Evolutionary conservation across 2,888 invertebrate species (phyloP), one percentile per base, ranked within the genome.

Genomic region (Timema cristinae): DNA sequence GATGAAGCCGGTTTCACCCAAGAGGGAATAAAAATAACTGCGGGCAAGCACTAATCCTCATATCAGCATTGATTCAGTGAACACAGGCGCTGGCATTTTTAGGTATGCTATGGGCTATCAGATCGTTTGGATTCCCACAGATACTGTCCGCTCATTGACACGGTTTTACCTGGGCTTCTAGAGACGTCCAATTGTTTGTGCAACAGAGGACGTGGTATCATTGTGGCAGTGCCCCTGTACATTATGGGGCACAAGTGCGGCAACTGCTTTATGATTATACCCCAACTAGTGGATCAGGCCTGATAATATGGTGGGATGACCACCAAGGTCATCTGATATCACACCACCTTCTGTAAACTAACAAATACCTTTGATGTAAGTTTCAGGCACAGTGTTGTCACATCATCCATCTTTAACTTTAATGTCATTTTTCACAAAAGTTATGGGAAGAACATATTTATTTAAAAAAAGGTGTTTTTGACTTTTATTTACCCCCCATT

Each of bases 1-100:
- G 68, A 68, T 50, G 68, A 68, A 68, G 68, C 15, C 6, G n/a
- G 50, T 50, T 68, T 68, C 51, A 50, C 68, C 50, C 10, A n/a
- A 13, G 51, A 68, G 50, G 51, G 68, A 50, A 51, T 50, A 5
- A 6, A 16, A n/a, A 68, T 5, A 51, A 16, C 50, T 68, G 50
- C 50, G 0, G 68, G 15, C 51, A 50, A 16, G 48, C 16, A 50
- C 13, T 13, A 68, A 68, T n/a, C 59, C 9, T 59, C n/a, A 8
- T 59, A 59, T 59, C 59, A 59, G 15, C n/a, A 59, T 8, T n/a
- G 13, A 11, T 59, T 59, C 59, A n/a, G 59, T 6, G 32, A 32
- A 32, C 32, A 32, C 4, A 32, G 32, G 32, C 32, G 32, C 32
- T 32, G 32, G 32, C 32, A 32, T 32, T 32, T 32, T 59, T 32